Percentiles rank a stretch among this genome's conserved stretches.
Conservation (phyloP, 2,797 vertebrate genomes). For the Nannoperca australis region DNA sequence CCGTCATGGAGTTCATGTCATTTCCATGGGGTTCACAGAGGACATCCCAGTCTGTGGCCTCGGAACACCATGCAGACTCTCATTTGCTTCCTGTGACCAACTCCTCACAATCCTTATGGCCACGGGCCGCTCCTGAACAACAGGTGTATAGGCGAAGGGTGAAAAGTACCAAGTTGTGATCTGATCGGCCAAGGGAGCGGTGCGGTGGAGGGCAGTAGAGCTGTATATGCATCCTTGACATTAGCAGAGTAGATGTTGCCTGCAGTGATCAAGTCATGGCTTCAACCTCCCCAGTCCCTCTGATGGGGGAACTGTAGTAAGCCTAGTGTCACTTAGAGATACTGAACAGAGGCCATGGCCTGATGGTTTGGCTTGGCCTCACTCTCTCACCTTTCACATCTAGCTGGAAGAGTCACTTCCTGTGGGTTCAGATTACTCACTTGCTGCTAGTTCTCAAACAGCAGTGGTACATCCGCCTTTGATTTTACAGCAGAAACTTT, state of each 20-base stretch:
- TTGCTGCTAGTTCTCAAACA: conserved; percentile 16
- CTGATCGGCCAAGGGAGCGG: too few species aligned
- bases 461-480: conserved; percentile 7
- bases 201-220: too few species aligned
- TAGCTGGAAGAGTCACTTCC: conserved; percentile 50
- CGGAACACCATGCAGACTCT: too few species aligned
- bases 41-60: too few species aligned
- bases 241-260: conserved; percentile 1
- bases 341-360: conserved; percentile 50
- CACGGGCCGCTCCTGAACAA: too few species aligned
- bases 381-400: conserved; percentile 51
- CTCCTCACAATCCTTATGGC: too few species aligned
- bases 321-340: conserved; percentile 35
- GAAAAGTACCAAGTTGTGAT: too few species aligned
- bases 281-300: conserved; percentile 6
- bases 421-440: conserved; percentile 35
- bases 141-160: too few species aligned
- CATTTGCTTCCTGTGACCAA: too few species aligned
- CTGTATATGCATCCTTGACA: too few species aligned
- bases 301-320: conserved; percentile 19
- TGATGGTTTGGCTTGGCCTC: conserved; percentile 47
- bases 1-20: too few species aligned
- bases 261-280: conserved; percentile 52
- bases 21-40: too few species aligned
- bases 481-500: conserved; percentile 30